Conservation (phyloP, 2,797 vertebrate genomes). For the Onychomys leucogaster region DNA sequence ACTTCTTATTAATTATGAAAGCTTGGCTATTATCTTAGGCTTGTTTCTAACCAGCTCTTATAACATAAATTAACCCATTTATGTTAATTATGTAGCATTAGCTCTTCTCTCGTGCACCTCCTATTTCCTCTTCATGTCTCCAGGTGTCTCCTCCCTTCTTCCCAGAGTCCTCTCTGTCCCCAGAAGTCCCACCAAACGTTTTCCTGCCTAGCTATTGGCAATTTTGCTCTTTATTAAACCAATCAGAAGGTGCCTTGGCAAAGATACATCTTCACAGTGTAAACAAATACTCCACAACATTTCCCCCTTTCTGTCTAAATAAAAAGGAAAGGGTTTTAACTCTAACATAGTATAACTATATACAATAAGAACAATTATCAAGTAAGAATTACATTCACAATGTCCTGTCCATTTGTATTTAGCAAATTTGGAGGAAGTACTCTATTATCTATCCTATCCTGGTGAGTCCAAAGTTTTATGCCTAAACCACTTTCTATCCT, state of each 20-base stretch:
- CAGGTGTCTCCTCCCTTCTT: neutral
- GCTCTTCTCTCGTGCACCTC: neutral
- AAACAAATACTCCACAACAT: too few species aligned
- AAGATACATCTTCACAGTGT: neutral
- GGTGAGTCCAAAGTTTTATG: too few species aligned
- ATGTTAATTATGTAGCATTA: neutral
- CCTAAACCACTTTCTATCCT: too few species aligned
- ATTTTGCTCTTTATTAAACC: neutral
- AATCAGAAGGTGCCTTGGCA: neutral
- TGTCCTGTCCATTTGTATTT: too few species aligned
- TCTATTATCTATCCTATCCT: too few species aligned
- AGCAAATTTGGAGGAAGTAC: too few species aligned
- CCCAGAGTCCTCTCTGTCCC: neutral
- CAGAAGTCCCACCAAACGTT: neutral
- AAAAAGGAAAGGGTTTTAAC: too few species aligned
- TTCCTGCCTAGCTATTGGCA: neutral
- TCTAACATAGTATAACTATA: too few species aligned
- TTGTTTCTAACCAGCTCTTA: neutral
- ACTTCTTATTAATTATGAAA: neutral
- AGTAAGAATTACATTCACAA: too few species aligned
- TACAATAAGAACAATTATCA: too few species aligned
- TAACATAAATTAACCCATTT: neutral
- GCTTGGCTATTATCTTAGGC: neutral
- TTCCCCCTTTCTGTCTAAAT: too few species aligned
- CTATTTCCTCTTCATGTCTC: neutral